Conservation (phyloP, 2,888 invertebrate genomes). For the Catotricha subobsoleta region DNA sequence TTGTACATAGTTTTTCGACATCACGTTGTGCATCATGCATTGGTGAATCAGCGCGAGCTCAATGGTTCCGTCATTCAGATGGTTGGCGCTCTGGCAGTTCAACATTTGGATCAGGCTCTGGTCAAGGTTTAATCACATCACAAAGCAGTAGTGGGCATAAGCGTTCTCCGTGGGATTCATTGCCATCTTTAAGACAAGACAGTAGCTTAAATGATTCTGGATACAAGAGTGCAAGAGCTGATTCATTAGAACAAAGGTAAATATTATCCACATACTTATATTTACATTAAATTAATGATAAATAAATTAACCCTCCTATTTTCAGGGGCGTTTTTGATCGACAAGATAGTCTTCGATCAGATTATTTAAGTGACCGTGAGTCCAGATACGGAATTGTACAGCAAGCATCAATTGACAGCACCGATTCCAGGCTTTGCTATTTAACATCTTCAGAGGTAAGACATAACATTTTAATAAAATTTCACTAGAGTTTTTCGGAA, state of each 20-base stretch:
- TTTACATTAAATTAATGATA: conserved; percentile 8
- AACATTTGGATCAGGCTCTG: conserved; percentile 42
- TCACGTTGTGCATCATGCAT: conserved; percentile 71
- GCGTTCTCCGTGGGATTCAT: conserved; percentile 73
- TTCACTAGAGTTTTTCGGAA: no score
- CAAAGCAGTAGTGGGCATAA: conserved; percentile 37
- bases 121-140: conserved; percentile 33
- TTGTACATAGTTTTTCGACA: conserved; percentile 32
- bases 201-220: conserved; percentile 75
- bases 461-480: conserved; percentile 14
- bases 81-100: conserved; percentile 68
- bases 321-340: conserved; percentile 69
- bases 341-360: conserved; percentile 75
- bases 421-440: conserved; percentile 84
- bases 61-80: conserved; percentile 81
- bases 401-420: conserved; percentile 86
- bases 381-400: conserved; percentile 78
- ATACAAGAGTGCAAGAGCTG: conserved; percentile 68
- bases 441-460: conserved; percentile 92
- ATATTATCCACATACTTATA: background rate
- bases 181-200: conserved; percentile 69
- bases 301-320: conserved; percentile 15
- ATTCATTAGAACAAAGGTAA: conserved; percentile 75
- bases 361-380: conserved; percentile 80
- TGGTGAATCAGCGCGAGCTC: conserved; percentile 74